Conservation (phyloP, 2,888 invertebrate species). For the Cactoblastis cactorum region DNA sequence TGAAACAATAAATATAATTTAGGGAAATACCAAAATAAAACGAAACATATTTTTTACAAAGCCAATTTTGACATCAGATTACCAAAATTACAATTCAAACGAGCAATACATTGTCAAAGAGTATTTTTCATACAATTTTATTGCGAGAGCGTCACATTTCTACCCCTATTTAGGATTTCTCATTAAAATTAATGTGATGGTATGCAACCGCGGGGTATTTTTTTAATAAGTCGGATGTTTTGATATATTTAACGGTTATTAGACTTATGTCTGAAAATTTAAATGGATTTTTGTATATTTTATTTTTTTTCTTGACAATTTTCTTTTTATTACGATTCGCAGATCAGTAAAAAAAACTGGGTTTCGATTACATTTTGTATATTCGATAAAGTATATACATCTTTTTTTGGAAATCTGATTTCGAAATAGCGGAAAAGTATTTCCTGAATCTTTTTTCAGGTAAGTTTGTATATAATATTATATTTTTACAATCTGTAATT, state of each 20-base stretch:
- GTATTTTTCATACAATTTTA: constrained; percentile 60
- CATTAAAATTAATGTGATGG: constrained; percentile 73
- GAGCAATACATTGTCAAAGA: constrained; percentile 53
- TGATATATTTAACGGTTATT: constrained; percentile 11
- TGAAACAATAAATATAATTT: neutral
- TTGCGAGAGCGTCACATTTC: constrained; percentile 43
- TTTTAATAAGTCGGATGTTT: constrained; percentile 13
- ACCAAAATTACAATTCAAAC: constrained; percentile 56
- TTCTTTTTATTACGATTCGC: too few relatives aligned
- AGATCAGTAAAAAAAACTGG: too few relatives aligned
- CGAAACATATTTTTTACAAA: constrained; percentile 26
- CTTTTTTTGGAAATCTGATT: too few relatives aligned
- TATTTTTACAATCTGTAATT: too few relatives aligned
- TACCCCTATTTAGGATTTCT: constrained; percentile 49
- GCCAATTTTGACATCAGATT: constrained; percentile 58
- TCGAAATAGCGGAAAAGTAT: too few relatives aligned
- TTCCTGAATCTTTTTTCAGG: too few relatives aligned
- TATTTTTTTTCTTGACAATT: constrained; percentile 17
- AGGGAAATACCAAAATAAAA: neutral
- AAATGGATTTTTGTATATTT: neutral
- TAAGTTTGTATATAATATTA: too few relatives aligned
- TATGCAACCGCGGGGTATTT: constrained; percentile 27
- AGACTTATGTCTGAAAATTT: constrained; percentile 2
- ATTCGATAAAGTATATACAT: too few relatives aligned
- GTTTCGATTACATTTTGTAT: too few relatives aligned